phyloP scores from a whole-genome alignment of 2,113 vertebrate species.

The Choloepus hoffmanni region DNA sequence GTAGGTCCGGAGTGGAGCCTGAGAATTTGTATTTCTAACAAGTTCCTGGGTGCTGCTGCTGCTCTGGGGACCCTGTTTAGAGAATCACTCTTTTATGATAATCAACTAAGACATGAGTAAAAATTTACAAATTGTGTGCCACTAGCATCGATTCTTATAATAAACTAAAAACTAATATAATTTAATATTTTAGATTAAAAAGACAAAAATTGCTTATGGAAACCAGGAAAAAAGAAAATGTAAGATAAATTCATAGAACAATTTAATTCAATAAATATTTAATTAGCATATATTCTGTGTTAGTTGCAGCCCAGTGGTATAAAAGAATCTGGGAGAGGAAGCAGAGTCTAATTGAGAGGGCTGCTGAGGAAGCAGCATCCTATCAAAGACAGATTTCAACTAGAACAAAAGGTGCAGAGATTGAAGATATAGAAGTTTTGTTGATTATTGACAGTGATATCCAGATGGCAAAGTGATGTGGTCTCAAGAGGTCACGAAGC shows the following conservation, averaged over 20 bases:
- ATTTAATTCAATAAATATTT: background rate
- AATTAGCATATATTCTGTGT: background rate
- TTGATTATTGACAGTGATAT: background rate
- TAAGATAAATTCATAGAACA: background rate
- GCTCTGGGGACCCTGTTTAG: background rate
- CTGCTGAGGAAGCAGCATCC: background rate
- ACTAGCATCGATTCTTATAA: background rate
- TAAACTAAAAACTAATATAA: background rate
- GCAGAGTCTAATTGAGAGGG: rapidly evolving
- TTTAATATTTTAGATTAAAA: conserved; percentile 9
- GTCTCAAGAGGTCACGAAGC: background rate
- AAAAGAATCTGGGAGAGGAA: background rate
- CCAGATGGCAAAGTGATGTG: background rate
- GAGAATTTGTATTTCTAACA: background rate
- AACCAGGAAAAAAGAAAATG: background rate
- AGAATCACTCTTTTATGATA: background rate
- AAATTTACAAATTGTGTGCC: background rate
- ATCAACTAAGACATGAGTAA: background rate
- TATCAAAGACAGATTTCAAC: background rate
- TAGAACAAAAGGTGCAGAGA: background rate
- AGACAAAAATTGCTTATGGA: background rate
- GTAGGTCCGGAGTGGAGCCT: background rate
- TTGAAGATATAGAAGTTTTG: background rate
- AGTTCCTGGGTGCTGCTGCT: background rate
- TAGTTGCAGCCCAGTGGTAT: background rate